Evolutionary conservation across 2,888 invertebrate species (phyloP).

Genomic region (Agrypnus murinus): DNA sequence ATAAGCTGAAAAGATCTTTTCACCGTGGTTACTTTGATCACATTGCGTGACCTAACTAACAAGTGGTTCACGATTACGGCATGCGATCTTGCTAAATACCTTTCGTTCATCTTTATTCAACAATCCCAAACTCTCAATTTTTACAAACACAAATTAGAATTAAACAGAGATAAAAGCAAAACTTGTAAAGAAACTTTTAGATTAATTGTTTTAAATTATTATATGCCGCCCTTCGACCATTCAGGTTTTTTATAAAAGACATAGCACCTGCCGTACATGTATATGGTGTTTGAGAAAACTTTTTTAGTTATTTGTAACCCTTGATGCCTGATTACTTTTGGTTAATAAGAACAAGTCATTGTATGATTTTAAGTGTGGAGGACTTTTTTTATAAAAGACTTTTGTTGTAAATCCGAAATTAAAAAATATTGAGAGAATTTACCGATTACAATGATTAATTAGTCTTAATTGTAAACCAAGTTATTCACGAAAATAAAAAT

Average conservation of each 20-base stretch:
- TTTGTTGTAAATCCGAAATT: too few species aligned
- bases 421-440: too few species aligned
- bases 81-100: constrained; percentile 48
- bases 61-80: constrained; percentile 46
- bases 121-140: background rate
- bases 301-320: constrained; percentile 29
- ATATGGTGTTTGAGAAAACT: background rate
- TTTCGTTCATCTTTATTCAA: constrained; percentile 35
- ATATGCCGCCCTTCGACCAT: constrained; percentile 24
- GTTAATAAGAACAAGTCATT: constrained; percentile 8
- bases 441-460: too few species aligned
- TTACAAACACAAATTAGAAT: background rate
- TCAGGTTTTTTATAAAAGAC: constrained; percentile 16
- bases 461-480: too few species aligned
- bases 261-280: constrained; percentile 33
- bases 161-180: constrained; percentile 1
- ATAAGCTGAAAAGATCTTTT: constrained; percentile 35
- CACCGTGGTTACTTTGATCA: constrained; percentile 46
- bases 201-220: constrained; percentile 14
- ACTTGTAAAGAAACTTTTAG: background rate
- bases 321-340: constrained; percentile 30
- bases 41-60: constrained; percentile 49
- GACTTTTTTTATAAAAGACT: too few species aligned
- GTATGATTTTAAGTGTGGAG: too few species aligned
- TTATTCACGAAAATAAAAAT: too few species aligned